Conservation (phyloP, 1,140 invertebrate species). For the Meloidogyne floridensis region DNA sequence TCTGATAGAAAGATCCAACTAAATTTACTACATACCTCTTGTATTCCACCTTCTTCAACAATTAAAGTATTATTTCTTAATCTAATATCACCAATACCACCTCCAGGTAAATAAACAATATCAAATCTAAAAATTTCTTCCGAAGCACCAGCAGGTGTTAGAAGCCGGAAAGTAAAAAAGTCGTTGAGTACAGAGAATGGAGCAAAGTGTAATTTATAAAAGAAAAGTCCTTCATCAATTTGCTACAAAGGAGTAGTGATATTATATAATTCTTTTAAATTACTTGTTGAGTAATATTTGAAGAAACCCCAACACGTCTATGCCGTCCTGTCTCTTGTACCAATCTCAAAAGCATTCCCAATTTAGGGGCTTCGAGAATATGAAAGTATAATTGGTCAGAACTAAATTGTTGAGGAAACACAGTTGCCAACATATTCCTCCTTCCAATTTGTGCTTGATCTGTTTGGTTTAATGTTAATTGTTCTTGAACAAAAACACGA, state of each 20-base stretch:
- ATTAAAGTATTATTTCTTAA: constrained; percentile 61
- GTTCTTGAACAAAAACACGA: constrained; percentile 59
- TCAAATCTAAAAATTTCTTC: constrained; percentile 58
- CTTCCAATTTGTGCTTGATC: constrained; percentile 43
- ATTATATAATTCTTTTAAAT: not conserved
- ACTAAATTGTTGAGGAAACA: constrained; percentile 58
- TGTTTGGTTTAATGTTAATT: constrained; percentile 60
- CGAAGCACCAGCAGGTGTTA: constrained; percentile 57
- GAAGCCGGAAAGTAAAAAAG: constrained; percentile 60
- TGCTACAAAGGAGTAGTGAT: constrained; percentile 44
- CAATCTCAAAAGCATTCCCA: constrained; percentile 57
- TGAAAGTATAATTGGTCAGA: constrained; percentile 56
- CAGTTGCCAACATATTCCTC: constrained; percentile 58
- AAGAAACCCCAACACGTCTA: constrained; percentile 61
- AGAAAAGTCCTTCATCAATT: constrained; percentile 53
- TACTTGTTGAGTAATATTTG: constrained; percentile 64
- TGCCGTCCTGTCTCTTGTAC: constrained; percentile 36
- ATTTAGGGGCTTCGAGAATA: constrained; percentile 63
- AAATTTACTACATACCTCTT: too few relatives aligned
- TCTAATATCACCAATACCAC: constrained; percentile 47
- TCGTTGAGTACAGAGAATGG: constrained; percentile 64
- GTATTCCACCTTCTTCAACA: constrained; percentile 55
- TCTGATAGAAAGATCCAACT: too few relatives aligned
- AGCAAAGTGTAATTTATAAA: constrained; percentile 61
- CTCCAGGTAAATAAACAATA: constrained; percentile 60